Conservation (phyloP, 2,888 invertebrate genomes). For the Agrypnus murinus region DNA sequence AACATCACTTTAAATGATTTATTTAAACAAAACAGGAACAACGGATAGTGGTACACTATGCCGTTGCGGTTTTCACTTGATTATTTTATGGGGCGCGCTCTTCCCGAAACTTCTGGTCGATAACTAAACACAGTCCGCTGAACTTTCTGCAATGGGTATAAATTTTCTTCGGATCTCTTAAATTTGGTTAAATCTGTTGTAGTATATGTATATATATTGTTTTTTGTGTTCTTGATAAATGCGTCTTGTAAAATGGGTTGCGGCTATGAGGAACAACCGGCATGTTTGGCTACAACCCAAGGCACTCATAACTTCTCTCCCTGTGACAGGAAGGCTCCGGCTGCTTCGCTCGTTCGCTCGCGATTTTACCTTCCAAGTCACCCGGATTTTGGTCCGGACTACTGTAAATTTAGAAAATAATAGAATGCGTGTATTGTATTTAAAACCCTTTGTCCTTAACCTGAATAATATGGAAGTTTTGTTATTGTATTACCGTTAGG, state of each 20-base stretch:
- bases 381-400: slow-evolving; percentile 22
- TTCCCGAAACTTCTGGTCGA: neutral
- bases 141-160: neutral
- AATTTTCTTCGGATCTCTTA: neutral
- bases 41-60: neutral
- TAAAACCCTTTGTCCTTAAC: no score
- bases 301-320: slow-evolving; percentile 35
- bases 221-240: slow-evolving; percentile 22
- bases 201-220: neutral
- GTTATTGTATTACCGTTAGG: no score
- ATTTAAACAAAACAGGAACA: slow-evolving; percentile 21
- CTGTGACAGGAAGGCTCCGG: slow-evolving; percentile 29
- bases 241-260: slow-evolving; percentile 33
- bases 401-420: slow-evolving; percentile 21
- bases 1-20: slow-evolving; percentile 15
- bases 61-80: slow-evolving; percentile 2
- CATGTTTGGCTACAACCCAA: slow-evolving; percentile 37
- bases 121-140: no score
- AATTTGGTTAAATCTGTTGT: slow-evolving; percentile 20
- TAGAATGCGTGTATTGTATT: slow-evolving; percentile 1
- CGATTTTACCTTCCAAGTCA: neutral
- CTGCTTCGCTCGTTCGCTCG: neutral
- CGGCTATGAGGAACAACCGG: slow-evolving; percentile 32
- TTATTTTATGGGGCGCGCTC: slow-evolving; percentile 24
- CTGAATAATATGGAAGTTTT: no score